These are phyloP conservation scores for Apodemia mormo DNA, from an alignment of 2,888 invertebrate species.

Conservation along the genomic window DNA sequence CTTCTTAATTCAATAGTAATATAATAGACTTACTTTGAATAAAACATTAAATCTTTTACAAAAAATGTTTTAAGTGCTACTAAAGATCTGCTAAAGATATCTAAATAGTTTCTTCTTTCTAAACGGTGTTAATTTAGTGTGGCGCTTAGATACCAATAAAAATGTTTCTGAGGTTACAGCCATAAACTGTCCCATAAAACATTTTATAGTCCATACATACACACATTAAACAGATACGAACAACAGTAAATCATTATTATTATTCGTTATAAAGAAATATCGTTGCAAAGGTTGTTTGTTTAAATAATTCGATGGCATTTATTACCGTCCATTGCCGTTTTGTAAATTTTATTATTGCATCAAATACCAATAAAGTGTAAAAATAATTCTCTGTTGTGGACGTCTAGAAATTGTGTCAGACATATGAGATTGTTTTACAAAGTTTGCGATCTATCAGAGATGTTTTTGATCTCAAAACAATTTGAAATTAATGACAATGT, in stretches of 20 bases:
- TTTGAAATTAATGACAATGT: no score
- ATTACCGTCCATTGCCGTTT: conserved; percentile 63
- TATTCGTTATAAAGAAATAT: conserved; percentile 67
- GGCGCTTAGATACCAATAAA: conserved; percentile 73
- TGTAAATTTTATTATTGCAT: conserved; percentile 59
- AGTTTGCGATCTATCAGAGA: no score
- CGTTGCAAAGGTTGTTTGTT: conserved; percentile 57
- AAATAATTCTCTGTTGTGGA: not conserved
- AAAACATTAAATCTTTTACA: not conserved
- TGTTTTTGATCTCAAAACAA: no score
- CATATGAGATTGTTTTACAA: no score
- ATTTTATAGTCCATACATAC: conserved; percentile 71
- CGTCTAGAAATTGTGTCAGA: no score
- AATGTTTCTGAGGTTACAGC: conserved; percentile 66
- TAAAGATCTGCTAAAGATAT: conserved; percentile 17
- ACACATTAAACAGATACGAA: conserved; percentile 73
- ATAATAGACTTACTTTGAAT: not conserved
- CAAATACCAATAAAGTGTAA: not conserved
- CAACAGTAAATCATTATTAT: conserved; percentile 74
- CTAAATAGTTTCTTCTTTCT: conserved; percentile 15
- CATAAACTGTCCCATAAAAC: conserved; percentile 73
- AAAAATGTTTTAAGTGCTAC: conserved; percentile 8
- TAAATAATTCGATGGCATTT: conserved; percentile 72
- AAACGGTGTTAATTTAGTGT: conserved; percentile 33
- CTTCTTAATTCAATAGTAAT: not conserved